Conservation (phyloP, 1,140 invertebrate genomes). For the Hydropsyche tenuis region DNA sequence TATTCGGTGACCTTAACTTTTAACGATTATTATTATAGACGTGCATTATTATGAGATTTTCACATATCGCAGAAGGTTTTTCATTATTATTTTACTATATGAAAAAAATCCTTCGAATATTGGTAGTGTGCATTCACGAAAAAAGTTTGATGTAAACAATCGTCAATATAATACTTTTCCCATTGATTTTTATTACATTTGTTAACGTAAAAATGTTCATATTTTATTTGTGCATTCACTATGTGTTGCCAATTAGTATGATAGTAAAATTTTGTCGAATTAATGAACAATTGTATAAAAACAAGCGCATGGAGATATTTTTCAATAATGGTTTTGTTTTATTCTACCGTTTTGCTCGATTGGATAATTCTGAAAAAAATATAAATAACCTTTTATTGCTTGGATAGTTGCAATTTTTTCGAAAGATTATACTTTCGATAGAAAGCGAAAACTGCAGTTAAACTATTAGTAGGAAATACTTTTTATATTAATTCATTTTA, state of each 20-base stretch:
- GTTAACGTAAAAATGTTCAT: neutral
- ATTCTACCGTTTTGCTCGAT: too few species aligned
- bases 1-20: slow-evolving; percentile 1
- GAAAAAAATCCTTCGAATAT: neutral
- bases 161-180: slow-evolving; percentile 1
- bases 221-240: neutral
- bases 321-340: too few species aligned
- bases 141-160: slow-evolving; percentile 10
- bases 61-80: neutral
- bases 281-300: too few species aligned
- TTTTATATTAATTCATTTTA: too few species aligned
- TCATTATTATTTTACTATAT: neutral
- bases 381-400: too few species aligned
- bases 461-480: too few species aligned
- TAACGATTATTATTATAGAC: neutral
- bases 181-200: neutral
- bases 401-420: too few species aligned
- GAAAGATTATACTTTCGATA: too few species aligned
- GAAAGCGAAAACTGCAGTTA: too few species aligned
- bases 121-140: neutral
- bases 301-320: too few species aligned
- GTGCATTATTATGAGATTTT: neutral
- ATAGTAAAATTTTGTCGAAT: neutral
- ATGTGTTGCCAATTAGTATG: neutral
- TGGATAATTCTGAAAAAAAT: too few species aligned